phyloP scores from a whole-genome alignment of 2,888 invertebrate species.

The Tenthredo amoena region DNA sequence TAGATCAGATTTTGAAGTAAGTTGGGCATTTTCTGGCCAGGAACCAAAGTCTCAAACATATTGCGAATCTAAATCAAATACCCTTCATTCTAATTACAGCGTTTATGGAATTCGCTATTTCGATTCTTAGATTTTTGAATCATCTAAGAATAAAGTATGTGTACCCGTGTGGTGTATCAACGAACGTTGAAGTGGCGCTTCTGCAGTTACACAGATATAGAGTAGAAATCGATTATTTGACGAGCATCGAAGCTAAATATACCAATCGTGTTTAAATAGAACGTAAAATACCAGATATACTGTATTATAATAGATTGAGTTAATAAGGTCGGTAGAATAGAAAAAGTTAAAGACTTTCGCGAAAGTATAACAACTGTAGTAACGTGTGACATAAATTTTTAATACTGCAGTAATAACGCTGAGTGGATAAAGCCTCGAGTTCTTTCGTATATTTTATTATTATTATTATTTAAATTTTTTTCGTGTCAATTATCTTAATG shows the following conservation, averaged over 20 bases:
- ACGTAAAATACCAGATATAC: neutral
- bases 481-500: constrained; percentile 20
- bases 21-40: constrained; percentile 13
- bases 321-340: neutral
- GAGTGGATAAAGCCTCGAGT: neutral
- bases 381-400: neutral
- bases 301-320: neutral
- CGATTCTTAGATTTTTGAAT: neutral
- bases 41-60: neutral
- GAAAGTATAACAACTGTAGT: neutral
- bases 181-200: neutral
- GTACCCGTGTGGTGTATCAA: neutral
- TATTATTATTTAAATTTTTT: neutral
- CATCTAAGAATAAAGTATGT: neutral
- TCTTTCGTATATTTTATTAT: neutral
- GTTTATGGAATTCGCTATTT: neutral
- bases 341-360: neutral
- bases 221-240: constrained; percentile 10
- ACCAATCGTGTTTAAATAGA: neutral
- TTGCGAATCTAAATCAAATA: neutral
- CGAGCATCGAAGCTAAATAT: constrained; percentile 22
- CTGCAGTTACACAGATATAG: neutral
- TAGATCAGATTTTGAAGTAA: neutral
- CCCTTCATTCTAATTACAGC: neutral
- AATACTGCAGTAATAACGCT: neutral